Evolutionary conservation across 2,113 vertebrate genomes (phyloP).

Genomic region (Ochotona curzoniae): DNA sequence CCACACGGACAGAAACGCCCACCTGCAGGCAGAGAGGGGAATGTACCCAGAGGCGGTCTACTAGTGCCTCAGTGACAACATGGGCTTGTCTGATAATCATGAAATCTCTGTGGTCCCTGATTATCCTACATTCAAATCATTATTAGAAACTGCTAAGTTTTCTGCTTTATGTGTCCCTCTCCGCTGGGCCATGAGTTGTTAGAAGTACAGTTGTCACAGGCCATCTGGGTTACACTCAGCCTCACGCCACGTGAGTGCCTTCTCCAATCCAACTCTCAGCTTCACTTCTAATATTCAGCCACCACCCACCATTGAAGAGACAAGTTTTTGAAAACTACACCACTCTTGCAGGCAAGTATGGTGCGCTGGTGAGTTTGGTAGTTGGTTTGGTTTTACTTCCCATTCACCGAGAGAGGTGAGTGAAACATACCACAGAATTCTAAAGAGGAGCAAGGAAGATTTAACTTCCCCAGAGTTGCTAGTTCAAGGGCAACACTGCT

Average conservation of each 20-base stretch:
- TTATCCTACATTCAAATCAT: background rate
- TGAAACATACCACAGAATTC: background rate
- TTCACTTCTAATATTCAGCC: background rate
- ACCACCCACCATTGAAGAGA: background rate
- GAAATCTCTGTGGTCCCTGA: background rate
- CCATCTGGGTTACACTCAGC: background rate
- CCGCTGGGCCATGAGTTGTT: fast-evolving
- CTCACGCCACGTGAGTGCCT: background rate
- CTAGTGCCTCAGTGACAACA: background rate
- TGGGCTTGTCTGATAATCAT: background rate
- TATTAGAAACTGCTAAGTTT: background rate
- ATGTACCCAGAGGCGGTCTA: background rate
- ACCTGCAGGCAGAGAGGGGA: background rate
- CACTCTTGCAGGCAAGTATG: background rate
- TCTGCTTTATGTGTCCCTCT: background rate
- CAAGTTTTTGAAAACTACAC: background rate
- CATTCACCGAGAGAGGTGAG: background rate
- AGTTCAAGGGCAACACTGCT: background rate
- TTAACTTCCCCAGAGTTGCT: background rate
- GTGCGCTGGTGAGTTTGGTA: background rate
- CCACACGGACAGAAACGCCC: background rate
- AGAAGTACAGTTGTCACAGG: background rate
- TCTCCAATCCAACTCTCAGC: background rate
- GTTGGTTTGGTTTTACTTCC: background rate
- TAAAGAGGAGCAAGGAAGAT: background rate